Evolutionary conservation across 2,888 invertebrate genomes (phyloP).

Genomic region (Phortica magna): DNA sequence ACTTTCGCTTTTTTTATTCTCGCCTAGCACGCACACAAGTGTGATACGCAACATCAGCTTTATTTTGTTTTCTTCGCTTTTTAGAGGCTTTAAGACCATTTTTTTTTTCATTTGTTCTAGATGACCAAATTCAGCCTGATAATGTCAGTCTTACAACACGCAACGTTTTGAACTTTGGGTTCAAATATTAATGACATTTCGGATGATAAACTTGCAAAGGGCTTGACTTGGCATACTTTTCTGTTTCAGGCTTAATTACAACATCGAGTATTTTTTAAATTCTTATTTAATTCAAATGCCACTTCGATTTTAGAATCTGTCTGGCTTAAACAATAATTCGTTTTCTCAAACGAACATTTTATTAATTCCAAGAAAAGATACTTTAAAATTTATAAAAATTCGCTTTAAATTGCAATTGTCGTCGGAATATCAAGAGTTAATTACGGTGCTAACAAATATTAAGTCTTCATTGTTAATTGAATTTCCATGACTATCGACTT

Average conservation of each 20-base stretch:
- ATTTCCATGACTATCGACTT: too few species aligned
- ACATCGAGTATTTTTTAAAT: constrained; percentile 29
- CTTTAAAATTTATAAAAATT: too few species aligned
- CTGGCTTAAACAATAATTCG: not conserved
- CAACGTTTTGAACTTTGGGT: constrained; percentile 69
- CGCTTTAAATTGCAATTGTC: too few species aligned
- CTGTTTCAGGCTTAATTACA: not conserved
- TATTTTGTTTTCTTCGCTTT: constrained; percentile 27
- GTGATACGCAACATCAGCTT: constrained; percentile 31
- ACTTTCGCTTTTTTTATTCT: constrained; percentile 55
- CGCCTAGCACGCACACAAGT: not conserved
- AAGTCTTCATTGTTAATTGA: too few species aligned
- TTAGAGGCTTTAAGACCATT: not conserved
- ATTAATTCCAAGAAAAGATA: too few species aligned
- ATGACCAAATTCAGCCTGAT: constrained; percentile 55
- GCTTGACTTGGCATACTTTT: constrained; percentile 61
- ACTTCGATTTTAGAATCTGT: not conserved
- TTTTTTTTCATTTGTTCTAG: constrained; percentile 43
- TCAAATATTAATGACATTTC: constrained; percentile 71
- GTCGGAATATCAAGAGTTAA: too few species aligned
- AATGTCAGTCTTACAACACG: constrained; percentile 66
- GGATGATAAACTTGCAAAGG: constrained; percentile 65
- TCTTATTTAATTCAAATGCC: not conserved
- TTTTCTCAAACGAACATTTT: not conserved
- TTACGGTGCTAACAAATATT: too few species aligned